Percentiles rank a stretch among this genome's conserved stretches.
Conservation (phyloP, 2,888 invertebrate species). For the Pelosia muscerda region DNA sequence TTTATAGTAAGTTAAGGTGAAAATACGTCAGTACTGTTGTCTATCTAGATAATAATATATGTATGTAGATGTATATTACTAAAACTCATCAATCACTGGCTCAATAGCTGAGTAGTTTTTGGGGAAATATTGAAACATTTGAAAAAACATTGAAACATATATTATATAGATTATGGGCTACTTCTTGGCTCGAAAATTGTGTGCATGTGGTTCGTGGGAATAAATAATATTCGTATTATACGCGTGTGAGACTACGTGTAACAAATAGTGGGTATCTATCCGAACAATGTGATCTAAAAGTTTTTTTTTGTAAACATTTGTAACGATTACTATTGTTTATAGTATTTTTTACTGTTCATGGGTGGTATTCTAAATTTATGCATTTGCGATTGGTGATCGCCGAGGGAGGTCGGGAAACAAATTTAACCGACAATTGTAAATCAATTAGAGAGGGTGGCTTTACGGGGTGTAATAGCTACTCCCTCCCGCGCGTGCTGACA, state of each 20-base stretch:
- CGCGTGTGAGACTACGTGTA: not conserved
- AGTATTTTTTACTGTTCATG: conserved; percentile 22
- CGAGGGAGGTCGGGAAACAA: conserved; percentile 84
- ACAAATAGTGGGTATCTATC: not conserved
- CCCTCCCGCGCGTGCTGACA: conserved; percentile 64
- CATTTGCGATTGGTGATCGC: conserved; percentile 79
- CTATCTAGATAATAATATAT: not conserved
- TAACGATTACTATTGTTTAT: conserved; percentile 1
- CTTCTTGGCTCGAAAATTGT: not conserved
- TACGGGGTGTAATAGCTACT: conserved; percentile 81
- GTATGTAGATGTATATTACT: not conserved
- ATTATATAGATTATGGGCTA: not conserved
- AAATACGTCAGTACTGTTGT: not conserved
- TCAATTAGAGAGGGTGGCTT: conserved; percentile 86
- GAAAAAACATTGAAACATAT: not conserved
- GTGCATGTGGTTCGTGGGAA: not conserved
- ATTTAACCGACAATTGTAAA: conserved; percentile 87
- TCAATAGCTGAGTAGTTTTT: not conserved
- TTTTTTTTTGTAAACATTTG: not conserved
- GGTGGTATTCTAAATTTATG: conserved; percentile 60
- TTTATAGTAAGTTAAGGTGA: no score
- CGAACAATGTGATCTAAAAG: no score
- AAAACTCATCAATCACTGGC: not conserved
- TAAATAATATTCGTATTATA: no score
- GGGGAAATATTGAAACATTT: not conserved